These are phyloP conservation scores for Gastracanthus pulcherrimus DNA, from an alignment of 2,888 invertebrate genomes.

Conservation along the genomic window DNA sequence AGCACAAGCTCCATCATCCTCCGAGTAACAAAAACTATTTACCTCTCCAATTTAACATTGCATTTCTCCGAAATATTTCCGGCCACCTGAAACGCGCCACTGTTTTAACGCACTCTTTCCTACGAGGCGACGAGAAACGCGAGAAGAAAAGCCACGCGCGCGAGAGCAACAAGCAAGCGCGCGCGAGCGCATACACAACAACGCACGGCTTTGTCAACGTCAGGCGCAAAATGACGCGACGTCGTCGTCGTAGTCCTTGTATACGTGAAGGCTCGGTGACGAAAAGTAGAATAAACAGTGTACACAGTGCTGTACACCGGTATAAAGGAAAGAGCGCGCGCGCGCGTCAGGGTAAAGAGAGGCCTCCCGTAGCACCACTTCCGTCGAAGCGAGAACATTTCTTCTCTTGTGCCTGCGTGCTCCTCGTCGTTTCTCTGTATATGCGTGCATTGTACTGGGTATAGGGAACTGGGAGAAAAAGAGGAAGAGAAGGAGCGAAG, in stretches of 20 bases:
- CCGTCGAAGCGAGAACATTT: neutral
- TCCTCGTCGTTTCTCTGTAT: neutral
- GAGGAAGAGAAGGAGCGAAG: no score
- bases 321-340: neutral
- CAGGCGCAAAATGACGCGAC: conserved; percentile 6
- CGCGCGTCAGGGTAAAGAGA: neutral
- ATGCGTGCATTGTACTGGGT: neutral
- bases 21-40: no score
- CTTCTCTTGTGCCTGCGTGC: no score
- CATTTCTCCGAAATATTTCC: no score
- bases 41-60: no score
- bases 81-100: no score
- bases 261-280: neutral
- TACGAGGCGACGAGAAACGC: no score
- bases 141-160: no score
- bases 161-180: neutral
- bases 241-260: neutral
- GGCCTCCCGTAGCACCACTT: neutral
- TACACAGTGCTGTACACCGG: neutral
- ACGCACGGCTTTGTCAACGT: conserved; percentile 9
- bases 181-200: neutral
- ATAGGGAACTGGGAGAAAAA: no score
- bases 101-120: no score
- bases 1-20: no score
- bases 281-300: conserved; percentile 27